phyloP scores from a whole-genome alignment of 2,113 vertebrate genomes.

The Riparia riparia region DNA sequence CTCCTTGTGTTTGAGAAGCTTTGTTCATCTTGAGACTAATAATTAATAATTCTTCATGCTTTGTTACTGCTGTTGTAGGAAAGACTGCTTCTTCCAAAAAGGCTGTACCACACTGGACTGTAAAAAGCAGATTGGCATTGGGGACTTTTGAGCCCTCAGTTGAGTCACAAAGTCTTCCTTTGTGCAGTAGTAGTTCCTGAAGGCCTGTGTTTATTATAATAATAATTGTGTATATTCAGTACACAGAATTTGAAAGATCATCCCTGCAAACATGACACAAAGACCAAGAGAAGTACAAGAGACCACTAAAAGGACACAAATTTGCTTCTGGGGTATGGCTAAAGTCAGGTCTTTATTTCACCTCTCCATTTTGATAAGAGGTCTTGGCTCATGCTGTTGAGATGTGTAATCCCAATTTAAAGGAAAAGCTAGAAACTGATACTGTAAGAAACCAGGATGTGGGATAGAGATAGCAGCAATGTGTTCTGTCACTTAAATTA shows the following conservation, averaged over 20 bases:
- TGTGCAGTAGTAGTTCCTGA: background rate
- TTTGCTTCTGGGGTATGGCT: background rate
- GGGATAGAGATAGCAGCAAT: background rate
- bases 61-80: background rate
- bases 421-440: background rate
- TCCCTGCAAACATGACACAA: background rate
- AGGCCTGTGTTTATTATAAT: background rate
- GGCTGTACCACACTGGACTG: background rate
- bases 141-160: background rate
- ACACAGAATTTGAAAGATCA: background rate
- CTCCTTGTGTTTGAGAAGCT: background rate
- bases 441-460: background rate
- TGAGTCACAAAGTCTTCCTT: background rate
- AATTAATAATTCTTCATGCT: background rate
- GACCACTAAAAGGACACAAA: background rate
- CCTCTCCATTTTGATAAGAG: background rate
- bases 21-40: background rate
- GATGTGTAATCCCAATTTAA: background rate
- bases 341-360: background rate
- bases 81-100: background rate
- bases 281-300: background rate
- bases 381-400: accelerated
- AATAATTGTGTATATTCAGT: background rate
- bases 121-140: background rate
- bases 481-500: background rate